Evolutionary conservation across 2,797 vertebrate genomes (phyloP).

Genomic region (Gymnoscopelus braueri): DNA sequence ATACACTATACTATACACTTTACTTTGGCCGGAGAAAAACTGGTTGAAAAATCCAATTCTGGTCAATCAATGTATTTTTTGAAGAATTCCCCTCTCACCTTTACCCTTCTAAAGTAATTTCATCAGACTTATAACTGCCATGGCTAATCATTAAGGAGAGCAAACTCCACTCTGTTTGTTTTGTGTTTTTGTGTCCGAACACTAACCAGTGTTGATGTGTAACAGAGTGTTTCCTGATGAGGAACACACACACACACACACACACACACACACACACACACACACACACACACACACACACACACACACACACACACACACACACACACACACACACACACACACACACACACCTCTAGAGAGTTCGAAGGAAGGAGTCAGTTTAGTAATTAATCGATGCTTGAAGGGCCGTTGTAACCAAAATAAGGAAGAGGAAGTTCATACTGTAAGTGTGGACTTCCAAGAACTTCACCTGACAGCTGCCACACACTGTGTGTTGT

Average conservation of each 20-base stretch:
- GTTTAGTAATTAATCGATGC: not conserved
- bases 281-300: not conserved
- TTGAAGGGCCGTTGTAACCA: not conserved
- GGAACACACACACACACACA: not conserved
- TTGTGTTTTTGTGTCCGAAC: not conserved
- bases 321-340: too few relatives aligned
- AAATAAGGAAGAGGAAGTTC: constrained; percentile 52
- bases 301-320: not conserved
- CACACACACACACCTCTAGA: not conserved
- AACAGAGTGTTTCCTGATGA: constrained; percentile 7
- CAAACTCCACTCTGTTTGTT: not conserved
- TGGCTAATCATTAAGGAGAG: not conserved
- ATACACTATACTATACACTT: too few relatives aligned
- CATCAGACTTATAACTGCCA: not conserved
- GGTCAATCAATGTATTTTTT: too few relatives aligned
- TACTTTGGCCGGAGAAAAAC: too few relatives aligned
- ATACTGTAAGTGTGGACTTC: constrained; percentile 7
- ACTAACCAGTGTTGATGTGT: not conserved
- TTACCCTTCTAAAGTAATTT: too few relatives aligned
- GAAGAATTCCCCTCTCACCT: too few relatives aligned
- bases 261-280: not conserved
- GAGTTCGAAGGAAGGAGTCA: not conserved
- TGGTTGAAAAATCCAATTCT: too few relatives aligned
- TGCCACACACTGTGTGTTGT: constrained; percentile 14
- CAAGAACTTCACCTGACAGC: constrained; percentile 32